Evolutionary conservation across 2,113 vertebrate genomes (phyloP), one percentile per base, ranked within the genome.

Genomic region (Athene cunicularia): DNA sequence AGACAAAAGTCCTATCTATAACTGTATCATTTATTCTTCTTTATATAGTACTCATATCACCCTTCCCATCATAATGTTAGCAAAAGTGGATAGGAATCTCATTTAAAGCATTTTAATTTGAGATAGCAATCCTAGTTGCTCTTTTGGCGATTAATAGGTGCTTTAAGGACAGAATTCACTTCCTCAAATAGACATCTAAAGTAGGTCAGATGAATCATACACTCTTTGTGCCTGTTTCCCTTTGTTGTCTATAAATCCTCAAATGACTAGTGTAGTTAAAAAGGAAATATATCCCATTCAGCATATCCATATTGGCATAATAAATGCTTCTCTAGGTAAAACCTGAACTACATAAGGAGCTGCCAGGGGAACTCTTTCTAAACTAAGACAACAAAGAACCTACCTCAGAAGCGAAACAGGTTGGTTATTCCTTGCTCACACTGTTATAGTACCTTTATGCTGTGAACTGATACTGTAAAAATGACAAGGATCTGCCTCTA

Each of bases 171-270:
- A 93, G 39, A 93, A 89, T 89, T 76, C 45, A 62, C 24, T 93
- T 88, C 59, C 41, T 89, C n/a, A 74, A 82, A 93, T 79, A 93
- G 70, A 30, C 37, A 68, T 35, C 60, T 75, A 32, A 95, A 95
- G 49, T 90, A 94, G 81, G 88, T 82, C 85, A 92, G 77, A 90
- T 92, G 77, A 94, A 85, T 90, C 70, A 90, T 35, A 58, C 19
- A 16, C 66, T 58, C 50, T 43, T 23, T 75, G 27, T 53, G 26
- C 32, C 80, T 88, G 18, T 91, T 94, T 93, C 63, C 23, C 43
- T 90, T 92, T 79, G 64, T 82, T 93, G 73, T 47, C 12, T 47
- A 55, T 75, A 96, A 96, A 90, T 59, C 74, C 60, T 95, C 30
- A 67, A 74, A 84, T 80, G 71, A 82, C 66, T 81, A 87, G 8